These are phyloP conservation scores for Branchellion lobata DNA, from an alignment of 2,888 invertebrate species.

Conservation along the genomic window DNA sequence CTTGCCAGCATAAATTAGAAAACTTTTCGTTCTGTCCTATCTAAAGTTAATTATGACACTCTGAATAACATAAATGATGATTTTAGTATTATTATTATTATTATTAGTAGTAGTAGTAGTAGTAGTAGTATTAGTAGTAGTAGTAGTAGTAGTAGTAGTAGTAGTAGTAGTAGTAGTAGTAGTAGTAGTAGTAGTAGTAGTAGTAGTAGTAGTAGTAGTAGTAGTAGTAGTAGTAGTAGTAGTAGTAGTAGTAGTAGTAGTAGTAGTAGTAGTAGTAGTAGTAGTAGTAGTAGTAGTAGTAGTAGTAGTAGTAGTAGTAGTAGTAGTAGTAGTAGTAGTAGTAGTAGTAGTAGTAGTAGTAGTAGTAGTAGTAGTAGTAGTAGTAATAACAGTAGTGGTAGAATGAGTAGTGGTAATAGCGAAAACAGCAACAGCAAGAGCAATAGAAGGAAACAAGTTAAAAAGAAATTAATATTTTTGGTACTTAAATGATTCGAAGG, in stretches of 20 bases:
- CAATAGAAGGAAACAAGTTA: too few relatives aligned
- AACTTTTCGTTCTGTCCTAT: background rate
- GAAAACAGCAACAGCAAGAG: too few relatives aligned
- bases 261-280: constrained; percentile 21
- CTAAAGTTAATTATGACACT: background rate
- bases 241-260: constrained; percentile 35
- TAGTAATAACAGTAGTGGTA: constrained; percentile 40
- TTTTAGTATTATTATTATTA: too few relatives aligned
- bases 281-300: constrained; percentile 20
- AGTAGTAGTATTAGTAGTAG: constrained; percentile 5
- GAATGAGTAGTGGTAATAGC: too few relatives aligned
- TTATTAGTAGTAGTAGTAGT: constrained; percentile 22
- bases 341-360: constrained; percentile 18
- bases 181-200: constrained; percentile 27
- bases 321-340: constrained; percentile 25
- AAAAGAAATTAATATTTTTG: too few relatives aligned
- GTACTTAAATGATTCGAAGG: too few relatives aligned
- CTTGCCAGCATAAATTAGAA: too few relatives aligned
- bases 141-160: constrained; percentile 27
- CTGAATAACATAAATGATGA: background rate
- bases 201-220: background rate
- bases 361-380: background rate
- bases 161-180: constrained; percentile 21
- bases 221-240: background rate
- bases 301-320: constrained; percentile 24